Evolutionary conservation across 2,113 vertebrate species (phyloP), one percentile per base, ranked within the genome.

Genomic region (Chaenocephalus aceratus): DNA sequence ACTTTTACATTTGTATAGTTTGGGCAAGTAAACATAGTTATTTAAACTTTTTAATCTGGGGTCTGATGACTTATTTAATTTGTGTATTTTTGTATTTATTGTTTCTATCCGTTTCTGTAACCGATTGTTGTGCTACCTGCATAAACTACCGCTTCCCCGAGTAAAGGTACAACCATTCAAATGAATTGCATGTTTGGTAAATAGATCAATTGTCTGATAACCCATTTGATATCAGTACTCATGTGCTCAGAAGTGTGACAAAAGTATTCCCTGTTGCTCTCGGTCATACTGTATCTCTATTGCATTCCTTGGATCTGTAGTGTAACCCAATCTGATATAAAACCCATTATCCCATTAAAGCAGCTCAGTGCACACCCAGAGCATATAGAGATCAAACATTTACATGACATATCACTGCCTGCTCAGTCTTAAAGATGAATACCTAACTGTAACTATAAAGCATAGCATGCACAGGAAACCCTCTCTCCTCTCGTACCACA

Each of bases 281-380:
- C 75, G 18, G 21, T 80, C 72, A 62, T 30, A 41, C 36, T 41
- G 36, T 41, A 61, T 53, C 75, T 77, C 30, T 18, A 73, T 68
- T 71, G 70, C 74, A 52, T 68, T 82, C 41, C 10, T 70, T 69
- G 23, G 58, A 26, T 69, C 45, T 73, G 49, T 52, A 87, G 77
- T 79, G 18, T 46, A 87, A 75, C 75, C 46, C 45, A 41, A 78
- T 84, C 52, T 59, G 11, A 87, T 87, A 72, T 80, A 67, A 80
- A 82, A 80, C 15, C 84, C 70, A 84, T 91, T 82, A 82, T 79
- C 83, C 59, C 72, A 80, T 82, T 73, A 84, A 79, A 83, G 45
- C 64, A 72, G 72, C 54, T 74, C 72, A 71, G 59, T 77, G 69
- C 77, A 80, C 65, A 82, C 64, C 61, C 59, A 46, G 72, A 63